Evolutionary conservation across 2,888 invertebrate species (phyloP).

Genomic region (Anorthoa munda): DNA sequence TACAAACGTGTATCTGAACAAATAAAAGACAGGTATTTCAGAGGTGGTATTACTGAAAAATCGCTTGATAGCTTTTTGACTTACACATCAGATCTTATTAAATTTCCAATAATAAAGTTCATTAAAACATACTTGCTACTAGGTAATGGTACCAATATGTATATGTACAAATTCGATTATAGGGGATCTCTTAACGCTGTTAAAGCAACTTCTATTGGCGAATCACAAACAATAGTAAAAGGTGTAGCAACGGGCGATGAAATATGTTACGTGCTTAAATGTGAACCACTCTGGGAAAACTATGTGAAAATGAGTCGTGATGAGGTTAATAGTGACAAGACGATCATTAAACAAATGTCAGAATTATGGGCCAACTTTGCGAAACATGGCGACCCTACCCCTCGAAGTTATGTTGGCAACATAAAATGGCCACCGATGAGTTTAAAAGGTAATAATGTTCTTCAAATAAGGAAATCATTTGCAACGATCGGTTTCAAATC

Average conservation of each 20-base stretch:
- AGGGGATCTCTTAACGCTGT: slow-evolving; percentile 83
- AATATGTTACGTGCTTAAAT: slow-evolving; percentile 87
- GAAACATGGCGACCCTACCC: slow-evolving; percentile 84
- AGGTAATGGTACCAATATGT: slow-evolving; percentile 71
- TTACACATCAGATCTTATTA: slow-evolving; percentile 86
- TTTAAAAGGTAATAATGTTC: slow-evolving; percentile 72
- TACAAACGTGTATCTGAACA: slow-evolving; percentile 76
- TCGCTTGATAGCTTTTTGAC: slow-evolving; percentile 79
- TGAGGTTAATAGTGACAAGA: slow-evolving; percentile 75
- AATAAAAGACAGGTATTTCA: slow-evolving; percentile 83
- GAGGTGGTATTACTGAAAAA: slow-evolving; percentile 73
- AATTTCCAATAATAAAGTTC: slow-evolving; percentile 86
- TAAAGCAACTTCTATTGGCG: slow-evolving; percentile 78
- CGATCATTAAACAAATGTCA: slow-evolving; percentile 81
- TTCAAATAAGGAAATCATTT: slow-evolving; percentile 75
- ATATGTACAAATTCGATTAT: slow-evolving; percentile 88
- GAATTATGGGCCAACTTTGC: slow-evolving; percentile 89
- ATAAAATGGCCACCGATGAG: slow-evolving; percentile 80
- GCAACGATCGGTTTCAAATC: slow-evolving; percentile 70
- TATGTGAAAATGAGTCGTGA: slow-evolving; percentile 77
- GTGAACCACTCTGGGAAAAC: slow-evolving; percentile 83
- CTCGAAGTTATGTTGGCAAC: slow-evolving; percentile 66
- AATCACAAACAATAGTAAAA: slow-evolving; percentile 73
- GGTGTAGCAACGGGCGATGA: slow-evolving; percentile 89
- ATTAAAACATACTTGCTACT: slow-evolving; percentile 75